Percentiles rank a stretch among this genome's conserved stretches.
Conservation (phyloP, 2,113 vertebrate species). For the Hoplias malabaricus region DNA sequence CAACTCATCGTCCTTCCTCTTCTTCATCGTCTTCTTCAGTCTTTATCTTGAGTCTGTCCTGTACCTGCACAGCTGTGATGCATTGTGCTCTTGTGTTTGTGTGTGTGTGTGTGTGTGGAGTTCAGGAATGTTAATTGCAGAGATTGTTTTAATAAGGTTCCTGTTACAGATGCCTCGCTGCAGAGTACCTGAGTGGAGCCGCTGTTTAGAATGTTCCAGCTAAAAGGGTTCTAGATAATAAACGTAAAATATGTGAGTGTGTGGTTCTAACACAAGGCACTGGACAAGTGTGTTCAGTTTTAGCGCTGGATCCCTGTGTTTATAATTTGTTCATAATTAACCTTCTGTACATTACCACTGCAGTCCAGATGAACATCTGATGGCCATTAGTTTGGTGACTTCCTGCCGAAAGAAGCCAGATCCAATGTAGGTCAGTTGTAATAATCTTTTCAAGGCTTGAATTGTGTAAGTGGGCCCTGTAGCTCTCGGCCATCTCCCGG, state of each 20-base stretch:
- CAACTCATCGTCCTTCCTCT: not conserved
- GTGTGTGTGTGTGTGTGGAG: conserved; percentile 32
- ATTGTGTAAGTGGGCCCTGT: not conserved
- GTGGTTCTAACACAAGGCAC: not conserved
- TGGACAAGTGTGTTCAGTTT: not conserved
- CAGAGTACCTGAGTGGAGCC: conserved; percentile 46
- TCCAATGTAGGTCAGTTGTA: conserved; percentile 3
- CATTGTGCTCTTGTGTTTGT: conserved; percentile 48
- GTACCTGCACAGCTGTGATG: conserved; percentile 48
- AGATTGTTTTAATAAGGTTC: conserved; percentile 78
- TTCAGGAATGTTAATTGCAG: conserved; percentile 76
- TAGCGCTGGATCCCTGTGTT: too few relatives aligned
- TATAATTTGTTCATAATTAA: too few relatives aligned
- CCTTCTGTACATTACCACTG: not conserved
- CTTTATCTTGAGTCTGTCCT: not conserved
- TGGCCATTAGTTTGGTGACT: not conserved
- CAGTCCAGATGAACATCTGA: conserved; percentile 10
- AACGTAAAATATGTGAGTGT: not conserved
- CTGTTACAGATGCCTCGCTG: conserved; percentile 66
- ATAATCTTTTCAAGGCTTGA: not conserved
- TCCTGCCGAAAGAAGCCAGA: conserved; percentile 18
- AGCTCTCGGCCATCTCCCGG: not conserved
- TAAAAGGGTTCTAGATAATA: conserved; percentile 28
- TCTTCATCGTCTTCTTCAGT: not conserved
- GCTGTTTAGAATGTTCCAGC: not conserved